Evolutionary conservation across 2,888 invertebrate species (phyloP).

Genomic region (Trichacis sp.): DNA sequence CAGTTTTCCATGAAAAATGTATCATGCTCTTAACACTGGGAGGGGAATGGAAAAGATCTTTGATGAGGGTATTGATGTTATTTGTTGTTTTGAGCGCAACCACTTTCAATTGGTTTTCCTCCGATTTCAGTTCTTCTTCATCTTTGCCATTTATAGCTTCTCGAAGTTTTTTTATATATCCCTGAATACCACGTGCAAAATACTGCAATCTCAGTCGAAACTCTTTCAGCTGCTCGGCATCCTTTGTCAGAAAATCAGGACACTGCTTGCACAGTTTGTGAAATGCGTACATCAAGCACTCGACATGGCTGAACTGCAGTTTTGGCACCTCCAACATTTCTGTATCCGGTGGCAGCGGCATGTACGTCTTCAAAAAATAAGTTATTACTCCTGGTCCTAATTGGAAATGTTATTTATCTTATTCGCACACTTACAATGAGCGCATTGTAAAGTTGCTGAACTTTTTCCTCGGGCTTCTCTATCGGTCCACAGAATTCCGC

Average conservation of each 20-base stretch:
- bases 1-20: slow-evolving; percentile 80
- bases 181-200: slow-evolving; percentile 91
- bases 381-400: too few relatives aligned
- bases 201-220: slow-evolving; percentile 89
- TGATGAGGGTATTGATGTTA: slow-evolving; percentile 91
- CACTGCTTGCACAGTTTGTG: slow-evolving; percentile 83
- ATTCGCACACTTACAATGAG: slow-evolving; percentile 84
- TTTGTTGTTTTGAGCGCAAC: slow-evolving; percentile 90
- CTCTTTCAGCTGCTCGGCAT: slow-evolving; percentile 85
- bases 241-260: slow-evolving; percentile 81
- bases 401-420: too few relatives aligned
- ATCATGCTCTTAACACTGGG: slow-evolving; percentile 91
- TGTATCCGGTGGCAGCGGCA: slow-evolving; percentile 87
- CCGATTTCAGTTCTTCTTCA: slow-evolving; percentile 79
- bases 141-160: slow-evolving; percentile 78
- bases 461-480: slow-evolving; percentile 80
- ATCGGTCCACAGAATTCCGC: slow-evolving; percentile 81
- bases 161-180: slow-evolving; percentile 80
- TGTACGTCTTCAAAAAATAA: slow-evolving; percentile 79
- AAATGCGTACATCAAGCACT: slow-evolving; percentile 85
- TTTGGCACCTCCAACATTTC: slow-evolving; percentile 79
- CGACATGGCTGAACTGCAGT: slow-evolving; percentile 92
- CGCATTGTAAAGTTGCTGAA: slow-evolving; percentile 82
- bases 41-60: slow-evolving; percentile 93
- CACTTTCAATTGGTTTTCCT: slow-evolving; percentile 83